These are phyloP conservation scores for Phalanger gymnotis DNA, from an alignment of 2,797 vertebrate genomes.

Conservation along the genomic window DNA sequence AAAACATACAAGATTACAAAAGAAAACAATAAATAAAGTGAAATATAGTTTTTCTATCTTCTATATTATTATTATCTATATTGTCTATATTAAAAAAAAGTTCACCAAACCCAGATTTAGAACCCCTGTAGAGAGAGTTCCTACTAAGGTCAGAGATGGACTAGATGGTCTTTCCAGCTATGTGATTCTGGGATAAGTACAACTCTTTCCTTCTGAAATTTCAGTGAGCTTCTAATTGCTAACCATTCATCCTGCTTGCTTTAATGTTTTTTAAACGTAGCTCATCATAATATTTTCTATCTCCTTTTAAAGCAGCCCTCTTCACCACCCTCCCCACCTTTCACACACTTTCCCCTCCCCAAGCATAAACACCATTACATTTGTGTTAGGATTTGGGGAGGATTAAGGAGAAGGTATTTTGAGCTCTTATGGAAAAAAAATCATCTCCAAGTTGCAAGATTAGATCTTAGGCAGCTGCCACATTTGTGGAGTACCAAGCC, in stretches of 20 bases:
- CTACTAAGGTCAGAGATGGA: neutral
- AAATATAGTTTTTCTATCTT: neutral
- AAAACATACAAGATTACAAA: neutral
- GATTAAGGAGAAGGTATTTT: neutral
- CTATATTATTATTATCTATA: too few relatives aligned
- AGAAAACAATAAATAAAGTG: neutral
- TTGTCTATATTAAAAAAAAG: neutral
- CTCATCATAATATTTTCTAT: neutral
- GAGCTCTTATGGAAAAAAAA: neutral
- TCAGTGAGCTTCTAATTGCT: neutral
- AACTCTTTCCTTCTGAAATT: neutral
- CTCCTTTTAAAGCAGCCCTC: neutral
- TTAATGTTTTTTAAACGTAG: neutral
- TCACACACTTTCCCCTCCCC: neutral
- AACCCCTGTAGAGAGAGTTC: neutral
- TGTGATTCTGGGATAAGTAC: neutral
- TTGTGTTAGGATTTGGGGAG: neutral
- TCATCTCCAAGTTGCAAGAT: neutral
- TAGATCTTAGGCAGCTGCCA: neutral
- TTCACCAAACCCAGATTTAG: neutral
- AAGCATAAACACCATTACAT: neutral
- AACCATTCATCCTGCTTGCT: neutral
- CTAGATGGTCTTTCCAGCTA: neutral
- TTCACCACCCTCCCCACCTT: neutral
- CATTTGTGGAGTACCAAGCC: neutral